Conservation (phyloP, 2,888 invertebrate genomes). For the Cenopis cana region DNA sequence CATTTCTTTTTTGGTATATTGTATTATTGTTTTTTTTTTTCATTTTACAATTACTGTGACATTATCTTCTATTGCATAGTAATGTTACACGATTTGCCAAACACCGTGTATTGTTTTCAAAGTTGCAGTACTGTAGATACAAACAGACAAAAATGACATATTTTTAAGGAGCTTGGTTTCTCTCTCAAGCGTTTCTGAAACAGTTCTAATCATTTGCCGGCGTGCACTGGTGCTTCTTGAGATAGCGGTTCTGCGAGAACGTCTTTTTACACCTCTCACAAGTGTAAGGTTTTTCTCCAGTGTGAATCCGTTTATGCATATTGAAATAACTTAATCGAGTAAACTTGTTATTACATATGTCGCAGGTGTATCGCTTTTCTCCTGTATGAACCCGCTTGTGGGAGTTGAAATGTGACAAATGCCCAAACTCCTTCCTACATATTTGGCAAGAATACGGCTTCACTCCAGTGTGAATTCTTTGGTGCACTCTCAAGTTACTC, state of each 20-base stretch:
- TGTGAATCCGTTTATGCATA: background rate
- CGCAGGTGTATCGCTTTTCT: background rate
- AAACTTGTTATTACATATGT: background rate
- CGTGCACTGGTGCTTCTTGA: background rate
- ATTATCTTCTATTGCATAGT: no score
- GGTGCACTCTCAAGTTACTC: background rate
- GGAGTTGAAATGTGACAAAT: background rate
- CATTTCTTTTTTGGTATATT: no score
- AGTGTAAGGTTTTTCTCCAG: background rate
- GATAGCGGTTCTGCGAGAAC: background rate
- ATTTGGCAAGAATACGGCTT: background rate
- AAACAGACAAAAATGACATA: no score
- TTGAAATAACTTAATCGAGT: background rate
- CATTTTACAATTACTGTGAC: no score
- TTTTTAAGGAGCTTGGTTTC: no score
- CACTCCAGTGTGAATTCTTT: background rate
- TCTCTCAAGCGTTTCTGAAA: no score
- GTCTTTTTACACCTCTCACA: background rate
- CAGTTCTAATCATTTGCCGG: background rate
- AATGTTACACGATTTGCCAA: no score
- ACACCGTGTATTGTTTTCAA: no score
- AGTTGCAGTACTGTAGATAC: no score
- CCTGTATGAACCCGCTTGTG: background rate
- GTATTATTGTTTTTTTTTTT: no score
- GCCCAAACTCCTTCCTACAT: background rate